Evolutionary conservation across 2,888 invertebrate species (phyloP).

Genomic region (Drosophila phalerata): DNA sequence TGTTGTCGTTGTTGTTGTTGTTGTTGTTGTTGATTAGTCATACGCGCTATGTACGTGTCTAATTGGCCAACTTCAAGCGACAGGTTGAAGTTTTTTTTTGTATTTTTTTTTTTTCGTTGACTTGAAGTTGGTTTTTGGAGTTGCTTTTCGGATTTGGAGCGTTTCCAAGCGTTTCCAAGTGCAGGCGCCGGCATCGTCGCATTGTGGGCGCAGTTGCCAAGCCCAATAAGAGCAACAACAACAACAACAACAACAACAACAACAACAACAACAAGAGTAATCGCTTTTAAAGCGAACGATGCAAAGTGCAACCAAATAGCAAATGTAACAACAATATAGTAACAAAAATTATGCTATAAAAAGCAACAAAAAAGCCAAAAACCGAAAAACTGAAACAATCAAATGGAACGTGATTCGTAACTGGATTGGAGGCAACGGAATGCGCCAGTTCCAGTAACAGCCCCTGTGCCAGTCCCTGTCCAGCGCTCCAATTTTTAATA

Average conservation of each 20-base stretch:
- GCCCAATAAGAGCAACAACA: constrained; percentile 38
- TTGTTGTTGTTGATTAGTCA: constrained; percentile 60
- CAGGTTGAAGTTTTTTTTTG: constrained; percentile 66
- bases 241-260: constrained; percentile 19
- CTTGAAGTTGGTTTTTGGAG: constrained; percentile 38
- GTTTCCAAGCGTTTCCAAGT: constrained; percentile 54
- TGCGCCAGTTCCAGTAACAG: constrained; percentile 32
- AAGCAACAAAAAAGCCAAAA: constrained; percentile 31
- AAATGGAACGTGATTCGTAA: constrained; percentile 69
- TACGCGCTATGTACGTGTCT: constrained; percentile 66
- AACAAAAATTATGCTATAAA: constrained; percentile 53
- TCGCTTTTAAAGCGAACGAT: constrained; percentile 41
- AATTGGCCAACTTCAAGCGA: constrained; percentile 71
- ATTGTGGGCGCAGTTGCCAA: constrained; percentile 60
- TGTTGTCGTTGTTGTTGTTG: constrained; percentile 23
- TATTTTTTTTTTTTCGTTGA: constrained; percentile 17
- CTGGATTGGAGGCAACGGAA: constrained; percentile 53
- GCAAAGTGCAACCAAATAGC: constrained; percentile 52
- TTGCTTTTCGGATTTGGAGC: constrained; percentile 29
- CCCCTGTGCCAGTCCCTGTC: constrained; percentile 57
- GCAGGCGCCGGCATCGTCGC: constrained; percentile 50
- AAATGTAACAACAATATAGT: constrained; percentile 41
- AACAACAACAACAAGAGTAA: constrained; percentile 17
- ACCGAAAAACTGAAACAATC: constrained; percentile 52
- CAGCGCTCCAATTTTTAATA: constrained; percentile 62